These are phyloP conservation scores for Agonopterix arenella DNA, from an alignment of 2,888 invertebrate species.

Conservation along the genomic window DNA sequence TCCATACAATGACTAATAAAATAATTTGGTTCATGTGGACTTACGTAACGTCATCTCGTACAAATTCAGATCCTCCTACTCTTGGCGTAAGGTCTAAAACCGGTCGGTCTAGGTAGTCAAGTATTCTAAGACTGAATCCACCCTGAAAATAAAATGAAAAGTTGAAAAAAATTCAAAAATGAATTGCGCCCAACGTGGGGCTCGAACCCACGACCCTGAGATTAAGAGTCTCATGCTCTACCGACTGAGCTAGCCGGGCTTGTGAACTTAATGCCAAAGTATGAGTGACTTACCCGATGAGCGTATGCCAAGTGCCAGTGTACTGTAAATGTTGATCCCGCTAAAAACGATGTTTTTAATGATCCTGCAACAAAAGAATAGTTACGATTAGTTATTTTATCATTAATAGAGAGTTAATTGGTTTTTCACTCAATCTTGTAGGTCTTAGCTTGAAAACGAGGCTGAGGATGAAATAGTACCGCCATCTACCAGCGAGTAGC, in stretches of 20 bases:
- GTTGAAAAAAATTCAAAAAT: constrained; percentile 5
- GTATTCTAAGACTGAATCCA: constrained; percentile 91
- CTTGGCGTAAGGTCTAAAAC: constrained; percentile 90
- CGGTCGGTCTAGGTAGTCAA: constrained; percentile 90
- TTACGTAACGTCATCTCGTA: constrained; percentile 92
- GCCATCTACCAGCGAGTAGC: too few relatives aligned
- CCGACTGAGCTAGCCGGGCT: constrained; percentile 72
- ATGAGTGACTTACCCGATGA: constrained; percentile 77
- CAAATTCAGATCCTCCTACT: constrained; percentile 87
- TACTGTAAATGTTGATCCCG: constrained; percentile 91
- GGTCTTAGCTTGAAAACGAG: too few relatives aligned
- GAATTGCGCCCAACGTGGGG: constrained; percentile 56
- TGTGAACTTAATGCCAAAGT: constrained; percentile 19
- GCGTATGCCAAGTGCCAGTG: constrained; percentile 97
- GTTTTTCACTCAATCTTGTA: too few relatives aligned
- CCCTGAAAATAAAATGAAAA: constrained; percentile 80
- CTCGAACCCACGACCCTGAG: constrained; percentile 79
- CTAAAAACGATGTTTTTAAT: constrained; percentile 85
- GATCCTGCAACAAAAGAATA: constrained; percentile 77
- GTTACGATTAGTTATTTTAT: not conserved
- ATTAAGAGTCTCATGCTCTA: constrained; percentile 80
- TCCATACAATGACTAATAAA: too few relatives aligned
- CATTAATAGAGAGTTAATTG: too few relatives aligned
- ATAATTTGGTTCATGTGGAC: constrained; percentile 40
- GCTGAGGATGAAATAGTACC: too few relatives aligned